Evolutionary conservation across 2,888 invertebrate species (phyloP), one percentile per base, ranked within the genome.

Genomic region (Ectobius pallidus): DNA sequence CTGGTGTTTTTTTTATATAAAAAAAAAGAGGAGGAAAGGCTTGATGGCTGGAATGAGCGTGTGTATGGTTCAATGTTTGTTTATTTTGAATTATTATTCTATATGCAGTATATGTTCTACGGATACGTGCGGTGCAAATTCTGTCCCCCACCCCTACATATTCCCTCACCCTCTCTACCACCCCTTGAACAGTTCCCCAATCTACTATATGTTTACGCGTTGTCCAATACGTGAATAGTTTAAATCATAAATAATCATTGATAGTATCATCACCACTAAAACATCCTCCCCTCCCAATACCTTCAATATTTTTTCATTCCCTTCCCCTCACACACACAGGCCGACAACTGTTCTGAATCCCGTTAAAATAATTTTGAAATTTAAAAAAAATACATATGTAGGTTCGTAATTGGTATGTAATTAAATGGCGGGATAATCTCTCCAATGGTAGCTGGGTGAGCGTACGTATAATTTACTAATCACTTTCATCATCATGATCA

Each of bases 241-340:
- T 65, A 65, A 65, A 65, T 65, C 65, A 65, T 65, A 65, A 65
- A 65, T 65, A 65, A 65, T 65, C 65, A 65, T 65, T 65, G 65
- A 65, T 65, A 65, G 46, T 65, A 65, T 65, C 65, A 65, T 65
- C 65, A 65, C 27, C 65, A 44, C 65, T 65, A 65, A 65, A 65
- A 65, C 65, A 65, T 65, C 22, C 62, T 20, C 39, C 22, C 32
- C n/a, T n/a, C 42, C 42, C 27, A 7, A 11, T 34, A 34, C 44
- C 44, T 34, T 32, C n/a, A n/a, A n/a, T n/a, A n/a, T n/a, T n/a
- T n/a, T n/a, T 6, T 16, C 62, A 22, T 39, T 39, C 39, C 39
- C 63, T 11, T 39, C 39, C 44, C 42, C 16, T n/a, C 7, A 6
- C 11, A 16, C n/a, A n/a, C n/a, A n/a, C n/a, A n/a, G n/a, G n/a